Evolutionary conservation across 64 coral and sea anemone species (phyloP).

Genomic region (Cladopsammia gracilis): DNA sequence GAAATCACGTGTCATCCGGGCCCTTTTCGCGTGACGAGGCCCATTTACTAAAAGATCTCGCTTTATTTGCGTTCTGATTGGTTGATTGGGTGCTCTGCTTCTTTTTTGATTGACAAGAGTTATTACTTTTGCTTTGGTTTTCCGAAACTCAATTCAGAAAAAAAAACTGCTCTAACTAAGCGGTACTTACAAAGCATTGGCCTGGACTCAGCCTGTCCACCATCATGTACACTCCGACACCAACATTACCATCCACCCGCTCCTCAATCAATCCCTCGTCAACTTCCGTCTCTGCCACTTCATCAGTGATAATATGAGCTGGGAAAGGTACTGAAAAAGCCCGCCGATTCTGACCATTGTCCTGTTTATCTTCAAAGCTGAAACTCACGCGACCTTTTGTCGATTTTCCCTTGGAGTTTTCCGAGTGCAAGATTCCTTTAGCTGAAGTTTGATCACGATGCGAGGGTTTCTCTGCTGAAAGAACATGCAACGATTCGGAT

Average conservation of each 20-base stretch:
- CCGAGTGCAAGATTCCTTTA: constrained; percentile 35
- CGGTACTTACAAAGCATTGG: constrained; percentile 86
- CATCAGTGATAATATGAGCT: not conserved
- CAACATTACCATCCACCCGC: not conserved
- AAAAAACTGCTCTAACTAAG: not conserved
- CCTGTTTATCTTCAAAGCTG: not conserved
- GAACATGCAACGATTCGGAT: not conserved
- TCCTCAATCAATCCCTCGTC: not conserved
- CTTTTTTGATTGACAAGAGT: too few relatives aligned
- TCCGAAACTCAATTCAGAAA: not conserved
- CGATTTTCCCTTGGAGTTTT: not conserved
- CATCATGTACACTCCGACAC: constrained; percentile 91
- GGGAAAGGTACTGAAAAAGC: not conserved
- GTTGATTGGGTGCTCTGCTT: too few relatives aligned
- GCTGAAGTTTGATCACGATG: not conserved
- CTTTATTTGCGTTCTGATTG: too few relatives aligned
- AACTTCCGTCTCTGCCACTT: not conserved
- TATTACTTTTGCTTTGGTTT: too few relatives aligned
- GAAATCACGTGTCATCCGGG: too few relatives aligned
- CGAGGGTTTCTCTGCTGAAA: not conserved
- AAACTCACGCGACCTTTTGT: constrained; percentile 37
- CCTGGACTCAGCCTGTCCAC: constrained; percentile 77
- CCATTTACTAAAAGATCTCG: too few relatives aligned
- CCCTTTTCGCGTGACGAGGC: too few relatives aligned
- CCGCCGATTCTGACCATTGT: not conserved